phyloP scores from a whole-genome alignment of 2,113 vertebrate genomes.

The Tychaedon coryphoeus region DNA sequence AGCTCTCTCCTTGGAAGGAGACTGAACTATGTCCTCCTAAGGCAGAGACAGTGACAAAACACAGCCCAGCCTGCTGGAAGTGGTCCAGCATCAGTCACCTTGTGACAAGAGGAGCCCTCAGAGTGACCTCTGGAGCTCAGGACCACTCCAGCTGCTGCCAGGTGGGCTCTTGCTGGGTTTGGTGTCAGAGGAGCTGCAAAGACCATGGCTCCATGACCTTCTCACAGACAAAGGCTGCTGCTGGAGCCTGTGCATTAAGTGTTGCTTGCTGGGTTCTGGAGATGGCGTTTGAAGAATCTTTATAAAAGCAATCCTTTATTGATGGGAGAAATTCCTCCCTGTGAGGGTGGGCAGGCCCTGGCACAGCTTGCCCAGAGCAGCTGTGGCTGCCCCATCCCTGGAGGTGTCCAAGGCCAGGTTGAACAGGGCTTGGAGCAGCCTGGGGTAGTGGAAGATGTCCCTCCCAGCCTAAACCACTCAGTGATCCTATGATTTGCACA shows the following conservation, averaged over 20 bases:
- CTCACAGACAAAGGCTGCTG: not conserved
- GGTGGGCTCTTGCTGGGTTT: not conserved
- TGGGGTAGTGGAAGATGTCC: not conserved
- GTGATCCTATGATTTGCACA: not conserved
- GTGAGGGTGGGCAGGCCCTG: accelerated
- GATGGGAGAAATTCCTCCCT: not conserved
- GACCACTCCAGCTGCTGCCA: not conserved
- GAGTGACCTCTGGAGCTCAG: not conserved
- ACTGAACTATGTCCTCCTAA: accelerated
- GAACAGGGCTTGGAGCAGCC: not conserved
- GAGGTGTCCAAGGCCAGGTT: not conserved
- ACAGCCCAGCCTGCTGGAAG: not conserved
- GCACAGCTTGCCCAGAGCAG: not conserved
- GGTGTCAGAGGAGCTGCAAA: not conserved
- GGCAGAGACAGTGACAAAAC: not conserved
- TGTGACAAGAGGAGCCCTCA: not conserved
- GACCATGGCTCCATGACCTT: accelerated
- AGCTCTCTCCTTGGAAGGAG: not conserved
- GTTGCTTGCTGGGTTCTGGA: not conserved
- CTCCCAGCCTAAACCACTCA: not conserved
- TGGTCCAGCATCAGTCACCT: not conserved
- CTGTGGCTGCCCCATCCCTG: not conserved
- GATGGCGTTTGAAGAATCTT: not conserved
- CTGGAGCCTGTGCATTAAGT: not conserved
- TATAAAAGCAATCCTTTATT: not conserved